Evolutionary conservation across 2,113 vertebrate genomes (phyloP), one percentile per base, ranked within the genome.

Genomic region (Mungos mungo): DNA sequence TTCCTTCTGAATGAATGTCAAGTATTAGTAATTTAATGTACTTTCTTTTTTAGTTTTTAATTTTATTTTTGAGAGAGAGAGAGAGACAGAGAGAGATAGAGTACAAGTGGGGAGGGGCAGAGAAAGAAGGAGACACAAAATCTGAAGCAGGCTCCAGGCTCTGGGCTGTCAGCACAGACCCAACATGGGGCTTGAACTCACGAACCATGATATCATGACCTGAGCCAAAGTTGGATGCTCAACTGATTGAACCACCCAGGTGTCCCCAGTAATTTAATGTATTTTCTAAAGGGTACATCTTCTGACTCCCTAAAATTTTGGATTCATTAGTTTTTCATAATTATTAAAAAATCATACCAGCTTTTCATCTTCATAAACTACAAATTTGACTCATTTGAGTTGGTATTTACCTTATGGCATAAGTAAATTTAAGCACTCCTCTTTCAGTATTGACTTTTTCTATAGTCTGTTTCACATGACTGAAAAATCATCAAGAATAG

Each of bases 1-100:
- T 93, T 50, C 21, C 47, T 85, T 86, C 66, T 80, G 47, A 88
- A 54, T 85, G 31, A 57, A 69, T 84, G 33, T 85, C 76, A 93
- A 35, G 11, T 95, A 74, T 91, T 86, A 96, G 25, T 91, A 95
- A 71, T 79, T 96, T 84, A 95, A 33, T 69, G 7, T 88, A 71
- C 76, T 96, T 95, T 84, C 60, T 33, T 54, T 54, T 60, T 60
- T 54, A 18, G 7, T 57, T 57, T 57, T 57, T 23, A 60, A 23
- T 60, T 60, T 60, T 60, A 60, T 60, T 60, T 60, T 60, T 60
- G 57, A 60, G 57, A 60, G 8, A 60, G 21, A 60, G 8, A 60
- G 57, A 60, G 21, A 60, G 57, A 60, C 6, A 57, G 54, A 57
- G 18, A 57, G 54, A 54, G 14, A 54, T 3, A 54, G 57, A 8